Percentiles rank a stretch among this genome's conserved stretches.
These are phyloP conservation scores for Actinernus sp. DNA, from an alignment of 92 coral and sea anemone genomes.

Conservation along the genomic window DNA sequence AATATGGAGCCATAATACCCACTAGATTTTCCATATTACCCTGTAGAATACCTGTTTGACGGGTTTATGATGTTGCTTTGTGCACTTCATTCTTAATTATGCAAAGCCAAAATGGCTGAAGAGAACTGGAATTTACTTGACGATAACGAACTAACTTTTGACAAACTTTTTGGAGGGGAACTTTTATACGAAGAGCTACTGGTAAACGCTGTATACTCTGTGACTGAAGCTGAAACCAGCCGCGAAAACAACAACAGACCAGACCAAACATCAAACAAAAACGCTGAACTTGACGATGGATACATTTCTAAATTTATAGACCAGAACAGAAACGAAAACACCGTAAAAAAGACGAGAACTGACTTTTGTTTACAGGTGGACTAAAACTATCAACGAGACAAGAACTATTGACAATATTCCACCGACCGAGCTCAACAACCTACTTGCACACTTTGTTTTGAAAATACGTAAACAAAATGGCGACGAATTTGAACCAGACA, in stretches of 20 bases:
- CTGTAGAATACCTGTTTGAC: too few species aligned
- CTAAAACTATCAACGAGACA: slow-evolving; percentile 26
- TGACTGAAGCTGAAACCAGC: neutral
- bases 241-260: neutral
- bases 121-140: neutral
- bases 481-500: slow-evolving; percentile 42
- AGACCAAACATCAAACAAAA: too few species aligned
- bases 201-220: neutral
- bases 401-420: slow-evolving; percentile 20
- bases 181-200: neutral
- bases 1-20: too few species aligned
- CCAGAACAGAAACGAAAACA: neutral
- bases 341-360: slow-evolving; percentile 8
- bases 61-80: too few species aligned
- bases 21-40: too few species aligned
- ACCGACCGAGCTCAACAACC: slow-evolving; percentile 9
- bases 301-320: neutral
- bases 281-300: neutral
- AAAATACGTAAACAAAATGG: slow-evolving; percentile 25
- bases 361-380: slow-evolving; percentile 15
- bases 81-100: neutral
- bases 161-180: neutral
- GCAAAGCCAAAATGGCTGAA: slow-evolving; percentile 2
- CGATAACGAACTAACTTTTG: neutral
- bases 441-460: slow-evolving; percentile 31